Conservation (phyloP, 2,113 vertebrate genomes). For the Neogobius melanostomus region DNA sequence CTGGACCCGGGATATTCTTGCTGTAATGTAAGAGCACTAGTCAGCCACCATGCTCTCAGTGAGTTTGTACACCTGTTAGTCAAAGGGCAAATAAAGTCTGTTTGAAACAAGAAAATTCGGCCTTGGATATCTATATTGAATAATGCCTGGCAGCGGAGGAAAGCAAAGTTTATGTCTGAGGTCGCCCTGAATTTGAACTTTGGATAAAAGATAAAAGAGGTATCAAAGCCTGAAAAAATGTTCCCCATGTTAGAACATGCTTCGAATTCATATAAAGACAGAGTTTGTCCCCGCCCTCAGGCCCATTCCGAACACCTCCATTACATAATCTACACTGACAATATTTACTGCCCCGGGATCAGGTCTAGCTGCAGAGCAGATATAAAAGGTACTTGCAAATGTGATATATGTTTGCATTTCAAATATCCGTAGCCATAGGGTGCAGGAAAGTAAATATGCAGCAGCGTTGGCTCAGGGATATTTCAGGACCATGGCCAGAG, state of each 20-base stretch:
- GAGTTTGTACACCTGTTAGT: too few relatives aligned
- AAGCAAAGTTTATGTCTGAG: not conserved
- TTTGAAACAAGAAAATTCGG: too few relatives aligned
- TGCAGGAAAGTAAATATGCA: not conserved
- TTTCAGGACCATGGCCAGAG: conserved; percentile 58
- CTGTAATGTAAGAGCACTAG: too few relatives aligned
- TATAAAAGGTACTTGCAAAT: not conserved
- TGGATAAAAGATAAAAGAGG: not conserved
- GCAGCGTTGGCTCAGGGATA: not conserved
- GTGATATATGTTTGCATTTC: not conserved
- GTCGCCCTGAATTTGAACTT: not conserved
- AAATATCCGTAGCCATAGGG: not conserved
- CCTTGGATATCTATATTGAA: not conserved
- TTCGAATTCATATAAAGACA: not conserved
- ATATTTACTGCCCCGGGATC: not conserved
- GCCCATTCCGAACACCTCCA: not conserved
- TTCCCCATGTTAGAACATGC: not conserved
- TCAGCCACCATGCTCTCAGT: too few relatives aligned
- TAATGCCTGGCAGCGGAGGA: not conserved
- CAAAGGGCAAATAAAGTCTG: too few relatives aligned
- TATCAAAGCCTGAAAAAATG: not conserved
- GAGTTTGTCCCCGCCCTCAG: not conserved
- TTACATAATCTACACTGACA: not conserved
- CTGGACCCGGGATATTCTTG: too few relatives aligned
- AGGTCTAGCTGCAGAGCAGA: not conserved